A percentile compares a stretch with the other conserved stretches of the same genome.
Conservation (phyloP, 2,888 invertebrate genomes). For the Meiosimyza platycephala region DNA sequence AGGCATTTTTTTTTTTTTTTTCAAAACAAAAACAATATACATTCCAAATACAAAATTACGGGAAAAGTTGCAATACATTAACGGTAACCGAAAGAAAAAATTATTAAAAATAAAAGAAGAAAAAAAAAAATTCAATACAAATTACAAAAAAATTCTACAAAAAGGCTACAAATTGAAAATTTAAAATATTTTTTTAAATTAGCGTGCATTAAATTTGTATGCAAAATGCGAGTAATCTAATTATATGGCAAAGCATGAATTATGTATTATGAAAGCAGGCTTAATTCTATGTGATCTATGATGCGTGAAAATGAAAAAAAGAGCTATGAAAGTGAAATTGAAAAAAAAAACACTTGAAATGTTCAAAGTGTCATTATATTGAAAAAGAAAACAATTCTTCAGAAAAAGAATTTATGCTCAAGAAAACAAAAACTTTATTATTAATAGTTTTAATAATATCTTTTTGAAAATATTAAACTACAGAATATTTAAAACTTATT, state of each 20-base stretch:
- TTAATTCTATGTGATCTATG: background rate
- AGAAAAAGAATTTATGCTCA: no score
- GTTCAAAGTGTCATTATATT: no score
- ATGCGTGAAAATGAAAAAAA: no score
- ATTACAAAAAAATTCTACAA: conserved; percentile 30
- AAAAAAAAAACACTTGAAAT: background rate
- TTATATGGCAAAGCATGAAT: conserved; percentile 27
- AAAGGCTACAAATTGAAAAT: conserved; percentile 14
- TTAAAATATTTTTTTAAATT: background rate
- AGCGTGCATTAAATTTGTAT: background rate
- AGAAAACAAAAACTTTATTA: no score
- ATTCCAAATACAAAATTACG: conserved; percentile 22
- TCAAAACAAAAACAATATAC: conserved; percentile 27
- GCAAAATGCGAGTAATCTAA: conserved; percentile 7
- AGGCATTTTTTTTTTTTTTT: background rate
- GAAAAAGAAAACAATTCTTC: no score
- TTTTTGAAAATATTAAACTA: no score
- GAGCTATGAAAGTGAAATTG: background rate
- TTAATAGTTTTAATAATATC: no score
- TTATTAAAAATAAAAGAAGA: conserved; percentile 6
- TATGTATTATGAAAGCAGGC: conserved; percentile 37
- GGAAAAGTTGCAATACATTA: conserved; percentile 9
- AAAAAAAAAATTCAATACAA: conserved; percentile 43
- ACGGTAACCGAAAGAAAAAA: background rate
- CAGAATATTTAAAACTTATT: no score